Percentiles rank a stretch among this genome's conserved stretches.
Evolutionary conservation across 2,113 vertebrate species (phyloP).

Genomic region (Coracopsis vasa): DNA sequence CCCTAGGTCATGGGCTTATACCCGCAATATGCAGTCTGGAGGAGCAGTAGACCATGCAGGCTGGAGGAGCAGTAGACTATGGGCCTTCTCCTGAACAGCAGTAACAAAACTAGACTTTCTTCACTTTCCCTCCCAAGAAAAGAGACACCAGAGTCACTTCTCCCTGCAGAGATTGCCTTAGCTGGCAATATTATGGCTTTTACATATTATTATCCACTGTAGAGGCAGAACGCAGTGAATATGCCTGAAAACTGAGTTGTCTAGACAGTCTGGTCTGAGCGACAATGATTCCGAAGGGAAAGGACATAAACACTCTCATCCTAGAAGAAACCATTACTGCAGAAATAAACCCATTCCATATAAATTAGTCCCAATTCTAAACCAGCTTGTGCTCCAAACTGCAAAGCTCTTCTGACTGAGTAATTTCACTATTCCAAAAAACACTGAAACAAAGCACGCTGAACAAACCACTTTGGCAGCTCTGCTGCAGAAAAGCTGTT

Average conservation of each 20-base stretch:
- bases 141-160: not conserved
- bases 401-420: not conserved
- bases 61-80: not conserved
- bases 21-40: rapidly evolving
- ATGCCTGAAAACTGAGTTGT: not conserved
- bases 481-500: not conserved
- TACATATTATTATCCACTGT: not conserved
- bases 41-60: not conserved
- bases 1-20: not conserved
- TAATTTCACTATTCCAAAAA: not conserved
- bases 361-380: not conserved
- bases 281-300: not conserved
- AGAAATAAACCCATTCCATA: not conserved
- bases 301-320: not conserved
- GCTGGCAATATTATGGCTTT: not conserved
- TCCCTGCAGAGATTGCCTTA: not conserved
- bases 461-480: not conserved
- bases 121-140: not conserved
- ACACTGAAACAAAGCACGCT: rapidly evolving
- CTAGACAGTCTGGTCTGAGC: not conserved
- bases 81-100: not conserved
- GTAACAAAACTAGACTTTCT: not conserved
- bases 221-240: not conserved
- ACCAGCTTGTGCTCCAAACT: not conserved
- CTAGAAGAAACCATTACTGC: not conserved